Percentiles rank a stretch among this genome's conserved stretches.
Conservation (phyloP, 1,140 invertebrate genomes). For the Drosophila equinoxialis region DNA sequence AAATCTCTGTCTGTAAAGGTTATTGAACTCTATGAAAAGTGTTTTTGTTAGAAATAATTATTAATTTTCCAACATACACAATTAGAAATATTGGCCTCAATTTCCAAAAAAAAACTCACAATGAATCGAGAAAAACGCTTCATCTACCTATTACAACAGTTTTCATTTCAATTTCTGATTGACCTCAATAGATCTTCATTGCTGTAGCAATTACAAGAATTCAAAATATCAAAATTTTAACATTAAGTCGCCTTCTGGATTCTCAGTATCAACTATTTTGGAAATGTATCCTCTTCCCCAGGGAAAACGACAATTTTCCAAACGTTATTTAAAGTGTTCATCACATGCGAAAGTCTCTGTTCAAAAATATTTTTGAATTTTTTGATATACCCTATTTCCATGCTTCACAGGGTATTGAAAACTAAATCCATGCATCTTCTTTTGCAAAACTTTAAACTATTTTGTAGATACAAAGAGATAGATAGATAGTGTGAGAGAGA, state of each 20-base stretch:
- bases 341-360: too few species aligned
- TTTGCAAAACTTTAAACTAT: conserved; percentile 25
- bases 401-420: conserved; percentile 18
- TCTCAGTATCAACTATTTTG: neutral
- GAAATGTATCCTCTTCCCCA: too few species aligned
- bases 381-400: neutral
- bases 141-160: conserved; percentile 63
- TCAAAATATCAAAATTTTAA: conserved; percentile 15
- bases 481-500: conserved; percentile 5
- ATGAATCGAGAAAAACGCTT: conserved; percentile 13
- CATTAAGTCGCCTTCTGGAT: neutral
- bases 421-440: conserved; percentile 43
- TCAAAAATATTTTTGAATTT: too few species aligned
- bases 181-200: conserved; percentile 32
- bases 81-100: conserved; percentile 66
- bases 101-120: conserved; percentile 33
- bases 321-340: too few species aligned
- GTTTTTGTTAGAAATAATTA: conserved; percentile 10
- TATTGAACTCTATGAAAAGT: conserved; percentile 57
- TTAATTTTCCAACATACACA: conserved; percentile 67
- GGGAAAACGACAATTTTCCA: too few species aligned
- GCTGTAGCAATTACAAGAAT: conserved; percentile 71
- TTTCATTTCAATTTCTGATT: conserved; percentile 49
- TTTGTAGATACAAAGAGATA: conserved; percentile 29
- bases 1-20: conserved; percentile 33